Conservation (phyloP, 1,140 invertebrate genomes). For the Arctopsyche grandis region DNA sequence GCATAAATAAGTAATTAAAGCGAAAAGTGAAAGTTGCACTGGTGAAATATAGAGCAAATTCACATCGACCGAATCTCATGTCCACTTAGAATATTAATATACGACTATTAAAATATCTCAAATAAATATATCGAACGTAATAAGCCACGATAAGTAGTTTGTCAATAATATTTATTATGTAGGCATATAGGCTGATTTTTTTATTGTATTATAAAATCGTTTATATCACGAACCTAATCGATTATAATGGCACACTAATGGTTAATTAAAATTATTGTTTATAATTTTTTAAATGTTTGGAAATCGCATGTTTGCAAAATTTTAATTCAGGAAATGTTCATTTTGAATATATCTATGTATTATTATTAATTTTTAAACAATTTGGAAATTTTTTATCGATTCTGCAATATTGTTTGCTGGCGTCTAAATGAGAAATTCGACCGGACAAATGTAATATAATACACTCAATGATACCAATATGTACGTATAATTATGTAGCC, state of each 20-base stretch:
- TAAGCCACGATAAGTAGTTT: neutral
- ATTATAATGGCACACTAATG: too few relatives aligned
- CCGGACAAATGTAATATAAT: neutral
- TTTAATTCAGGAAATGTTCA: too few relatives aligned
- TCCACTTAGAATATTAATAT: constrained; percentile 4
- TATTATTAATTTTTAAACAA: too few relatives aligned
- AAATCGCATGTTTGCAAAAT: too few relatives aligned
- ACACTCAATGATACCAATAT: neutral
- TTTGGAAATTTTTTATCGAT: too few relatives aligned
- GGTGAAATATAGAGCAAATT: constrained; percentile 27
- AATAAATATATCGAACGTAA: neutral
- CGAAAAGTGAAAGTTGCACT: constrained; percentile 24
- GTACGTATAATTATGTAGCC: neutral
- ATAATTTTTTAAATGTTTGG: too few relatives aligned
- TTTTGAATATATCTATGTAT: too few relatives aligned
- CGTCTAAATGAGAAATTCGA: neutral
- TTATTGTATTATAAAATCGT: neutral
- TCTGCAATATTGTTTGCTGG: neutral
- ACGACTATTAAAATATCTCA: neutral
- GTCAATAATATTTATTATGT: constrained; percentile 7
- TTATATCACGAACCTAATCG: neutral
- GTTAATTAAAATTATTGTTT: too few relatives aligned
- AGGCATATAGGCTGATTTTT: neutral
- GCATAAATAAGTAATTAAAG: constrained; percentile 32
- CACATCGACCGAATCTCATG: constrained; percentile 5